Conservation (phyloP, 1,140 invertebrate genomes). For the Daktulosphaira vitifoliae region DNA sequence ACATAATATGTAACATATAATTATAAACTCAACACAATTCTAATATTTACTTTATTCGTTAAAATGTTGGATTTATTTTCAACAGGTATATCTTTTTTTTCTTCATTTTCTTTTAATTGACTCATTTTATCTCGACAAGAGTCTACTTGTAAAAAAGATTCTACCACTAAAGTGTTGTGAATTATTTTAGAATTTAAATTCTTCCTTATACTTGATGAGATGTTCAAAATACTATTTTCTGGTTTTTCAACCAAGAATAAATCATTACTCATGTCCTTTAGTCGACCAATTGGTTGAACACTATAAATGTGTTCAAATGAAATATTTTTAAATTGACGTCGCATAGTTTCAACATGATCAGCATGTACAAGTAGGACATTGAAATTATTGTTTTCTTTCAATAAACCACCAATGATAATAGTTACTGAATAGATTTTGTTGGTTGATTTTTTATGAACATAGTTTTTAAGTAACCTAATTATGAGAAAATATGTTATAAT, state of each 20-base stretch:
- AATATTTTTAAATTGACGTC: constrained; percentile 12
- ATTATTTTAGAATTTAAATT: constrained; percentile 3
- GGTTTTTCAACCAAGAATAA: neutral
- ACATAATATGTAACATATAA: too few relatives aligned
- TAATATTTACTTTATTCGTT: too few relatives aligned
- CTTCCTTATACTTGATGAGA: constrained; percentile 15
- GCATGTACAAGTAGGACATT: neutral
- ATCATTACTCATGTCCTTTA: constrained; percentile 5
- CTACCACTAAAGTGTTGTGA: neutral
- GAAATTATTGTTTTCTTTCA: constrained; percentile 20
- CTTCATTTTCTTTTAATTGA: neutral
- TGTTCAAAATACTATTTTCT: neutral
- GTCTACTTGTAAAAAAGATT: too few relatives aligned
- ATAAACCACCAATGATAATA: neutral
- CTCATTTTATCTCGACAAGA: neutral
- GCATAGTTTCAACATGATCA: constrained; percentile 20
- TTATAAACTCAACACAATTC: too few relatives aligned
- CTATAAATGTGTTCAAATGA: constrained; percentile 27
- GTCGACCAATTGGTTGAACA: constrained; percentile 19
- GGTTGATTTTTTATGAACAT: neutral
- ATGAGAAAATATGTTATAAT: too few relatives aligned
- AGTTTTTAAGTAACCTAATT: constrained; percentile 11
- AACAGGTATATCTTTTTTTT: neutral
- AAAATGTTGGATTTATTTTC: too few relatives aligned
- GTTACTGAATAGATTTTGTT: constrained; percentile 7